phyloP scores from a whole-genome alignment of 2,797 vertebrate species.

The Enteromius fasciolatus region DNA sequence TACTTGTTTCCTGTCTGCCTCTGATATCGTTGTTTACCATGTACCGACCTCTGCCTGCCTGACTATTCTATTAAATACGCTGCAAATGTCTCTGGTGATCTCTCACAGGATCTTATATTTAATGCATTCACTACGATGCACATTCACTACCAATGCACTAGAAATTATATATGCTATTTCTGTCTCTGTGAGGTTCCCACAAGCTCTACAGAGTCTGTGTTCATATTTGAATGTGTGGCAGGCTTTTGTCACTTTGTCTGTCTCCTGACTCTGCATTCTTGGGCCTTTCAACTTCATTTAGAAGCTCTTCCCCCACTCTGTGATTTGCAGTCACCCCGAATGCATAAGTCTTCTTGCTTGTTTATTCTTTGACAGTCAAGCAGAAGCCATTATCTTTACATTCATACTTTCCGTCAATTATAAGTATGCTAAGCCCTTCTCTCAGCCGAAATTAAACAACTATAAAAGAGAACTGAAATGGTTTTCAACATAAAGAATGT shows the following conservation, averaged over 20 bases:
- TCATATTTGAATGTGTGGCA: constrained; percentile 20
- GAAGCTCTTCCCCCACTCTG: background rate
- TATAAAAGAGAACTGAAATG: constrained; percentile 57
- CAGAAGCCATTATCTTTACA: constrained; percentile 49
- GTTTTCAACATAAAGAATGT: constrained; percentile 56
- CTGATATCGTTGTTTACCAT: no score
- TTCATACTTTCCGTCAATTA: constrained; percentile 57
- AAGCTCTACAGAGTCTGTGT: constrained; percentile 13
- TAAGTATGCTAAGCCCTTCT: constrained; percentile 52
- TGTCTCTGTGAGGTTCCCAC: constrained; percentile 14
- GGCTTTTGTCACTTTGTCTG: constrained; percentile 30
- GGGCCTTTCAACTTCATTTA: constrained; percentile 31
- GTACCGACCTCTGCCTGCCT: no score
- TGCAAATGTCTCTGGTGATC: no score
- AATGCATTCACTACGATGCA: no score
- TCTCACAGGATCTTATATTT: no score
- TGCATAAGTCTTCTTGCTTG: constrained; percentile 53
- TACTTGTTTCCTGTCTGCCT: no score
- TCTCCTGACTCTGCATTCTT: constrained; percentile 6
- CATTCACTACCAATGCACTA: background rate
- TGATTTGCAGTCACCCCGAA: constrained; percentile 52
- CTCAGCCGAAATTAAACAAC: constrained; percentile 48
- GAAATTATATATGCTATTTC: constrained; percentile 29
- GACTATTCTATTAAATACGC: no score
- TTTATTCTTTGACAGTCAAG: constrained; percentile 55